Conservation (phyloP, 2,797 vertebrate genomes). For the Poeciliopsis gracilis region DNA sequence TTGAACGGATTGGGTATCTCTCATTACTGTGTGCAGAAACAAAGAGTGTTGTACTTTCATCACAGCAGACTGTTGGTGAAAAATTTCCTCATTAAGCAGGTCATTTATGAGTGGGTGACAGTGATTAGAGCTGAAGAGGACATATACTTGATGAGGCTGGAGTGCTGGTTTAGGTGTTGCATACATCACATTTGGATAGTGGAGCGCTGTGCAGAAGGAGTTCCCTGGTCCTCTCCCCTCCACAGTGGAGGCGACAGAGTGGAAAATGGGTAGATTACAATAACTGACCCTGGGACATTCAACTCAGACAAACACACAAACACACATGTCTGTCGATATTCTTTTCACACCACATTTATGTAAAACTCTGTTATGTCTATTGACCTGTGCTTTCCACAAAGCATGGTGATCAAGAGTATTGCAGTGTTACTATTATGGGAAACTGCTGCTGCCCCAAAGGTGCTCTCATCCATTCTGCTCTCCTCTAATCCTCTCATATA, state of each 20-base stretch:
- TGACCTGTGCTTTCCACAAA: constrained; percentile 51
- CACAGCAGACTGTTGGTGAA: constrained; percentile 54
- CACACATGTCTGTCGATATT: constrained; percentile 16
- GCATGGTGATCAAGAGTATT: constrained; percentile 47
- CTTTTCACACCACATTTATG: constrained; percentile 46
- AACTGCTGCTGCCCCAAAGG: constrained; percentile 57
- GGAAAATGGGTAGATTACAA: constrained; percentile 73
- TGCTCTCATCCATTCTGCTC: constrained; percentile 54
- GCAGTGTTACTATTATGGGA: constrained; percentile 69
- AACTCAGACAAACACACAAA: constrained; percentile 1
- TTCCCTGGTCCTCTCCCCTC: constrained; percentile 61
- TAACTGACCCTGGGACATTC: constrained; percentile 47
- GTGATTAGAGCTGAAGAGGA: constrained; percentile 70
- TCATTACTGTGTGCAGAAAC: constrained; percentile 50
- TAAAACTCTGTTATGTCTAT: constrained; percentile 42
- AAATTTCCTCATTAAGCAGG: constrained; percentile 59
- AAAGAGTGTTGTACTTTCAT: constrained; percentile 48
- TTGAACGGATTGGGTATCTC: constrained; percentile 59
- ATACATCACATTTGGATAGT: constrained; percentile 53
- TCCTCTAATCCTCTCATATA: constrained; percentile 70
- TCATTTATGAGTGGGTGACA: constrained; percentile 61
- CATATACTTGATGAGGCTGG: constrained; percentile 65
- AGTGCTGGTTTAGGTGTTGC: constrained; percentile 64
- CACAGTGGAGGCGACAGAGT: constrained; percentile 71
- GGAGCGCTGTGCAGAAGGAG: constrained; percentile 58